Percentiles rank a stretch among this genome's conserved stretches.
Evolutionary conservation across 1,140 invertebrate genomes (phyloP).

Genomic region (Zophobas atratus): DNA sequence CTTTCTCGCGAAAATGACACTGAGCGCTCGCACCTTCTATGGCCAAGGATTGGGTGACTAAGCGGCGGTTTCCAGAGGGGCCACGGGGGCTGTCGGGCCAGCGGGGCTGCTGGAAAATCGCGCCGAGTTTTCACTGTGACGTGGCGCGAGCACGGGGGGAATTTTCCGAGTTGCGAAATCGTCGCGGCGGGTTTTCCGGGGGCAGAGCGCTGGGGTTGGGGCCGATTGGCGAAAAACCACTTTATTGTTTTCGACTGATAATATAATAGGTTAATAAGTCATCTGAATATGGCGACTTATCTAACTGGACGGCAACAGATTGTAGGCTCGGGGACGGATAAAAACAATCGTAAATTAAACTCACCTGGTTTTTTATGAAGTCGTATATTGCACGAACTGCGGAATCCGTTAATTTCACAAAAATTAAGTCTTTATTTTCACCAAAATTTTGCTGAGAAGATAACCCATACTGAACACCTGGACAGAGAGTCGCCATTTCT

Average conservation of each 20-base stretch:
- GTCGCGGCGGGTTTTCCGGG: not conserved
- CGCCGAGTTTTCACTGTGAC: slow-evolving; percentile 51
- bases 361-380: slow-evolving; percentile 88
- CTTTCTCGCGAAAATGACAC: no score
- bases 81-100: no score
- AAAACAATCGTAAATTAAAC: slow-evolving; percentile 63
- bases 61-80: no score
- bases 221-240: slow-evolving; percentile 15
- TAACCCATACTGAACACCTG: slow-evolving; percentile 96
- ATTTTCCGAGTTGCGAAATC: not conserved
- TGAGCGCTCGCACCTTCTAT: no score
- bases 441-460: slow-evolving; percentile 89
- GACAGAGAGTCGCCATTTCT: slow-evolving; percentile 94
- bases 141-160: slow-evolving; percentile 56
- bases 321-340: slow-evolving; percentile 50
- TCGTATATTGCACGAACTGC: slow-evolving; percentile 92
- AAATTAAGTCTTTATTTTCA: slow-evolving; percentile 91
- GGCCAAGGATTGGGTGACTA: no score
- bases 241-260: slow-evolving; percentile 54
- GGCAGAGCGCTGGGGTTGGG: slow-evolving; percentile 13
- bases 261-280: slow-evolving; percentile 68
- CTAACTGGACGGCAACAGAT: slow-evolving; percentile 62
- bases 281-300: slow-evolving; percentile 67
- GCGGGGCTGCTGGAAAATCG: no score
- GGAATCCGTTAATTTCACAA: slow-evolving; percentile 96